Base-by-base conservation (phyloP, 2,797 vertebrate species). In the Gouania willdenowi region DNA sequence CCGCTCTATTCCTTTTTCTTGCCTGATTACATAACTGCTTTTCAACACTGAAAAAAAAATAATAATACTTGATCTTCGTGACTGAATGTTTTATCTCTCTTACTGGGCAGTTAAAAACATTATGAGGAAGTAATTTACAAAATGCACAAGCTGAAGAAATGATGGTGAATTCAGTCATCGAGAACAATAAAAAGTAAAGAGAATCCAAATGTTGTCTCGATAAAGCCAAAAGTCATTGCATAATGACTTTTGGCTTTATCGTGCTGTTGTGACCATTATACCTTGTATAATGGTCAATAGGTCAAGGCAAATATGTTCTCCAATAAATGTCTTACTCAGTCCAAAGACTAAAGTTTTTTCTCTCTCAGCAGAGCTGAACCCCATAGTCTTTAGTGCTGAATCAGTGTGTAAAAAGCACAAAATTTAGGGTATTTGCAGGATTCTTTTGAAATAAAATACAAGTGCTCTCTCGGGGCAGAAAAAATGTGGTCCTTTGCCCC, bases 281-380 rank as follows among this genome's bases (percentile, higher is more conserved):
- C n/a, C n/a, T n/a, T 16, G 41, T 38, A 16, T 22, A 14, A 51
- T 16, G 21, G 32, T 54, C 0, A 22, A 35, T 43, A 43, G 34
- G 12, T 12, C 15, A 34, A 34, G 49, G 16, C 34, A 22, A 6
- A 38, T 24, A 31, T 26, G 28, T 2, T 20, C 45, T 22, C 19
- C 45, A 34, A 3, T 35, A 36, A 34, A 43, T 50, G 30, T 27
- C 16, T 30, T 12, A 31, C 28, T 33, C 50, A 35, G 21, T 38
- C 14, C 19, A n/a, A 33, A 47, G 8, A 15, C 41, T 27, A 3
- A 27, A 49, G 22, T 8, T 11, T 35, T 27, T 39, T 34, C 53
- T n/a, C 7, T 28, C 30, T 39, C 0, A 24, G 29, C 30, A 32
- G 7, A 6, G 13, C 35, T 31, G 12, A 11, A 37, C 26, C 16